phyloP scores from a whole-genome alignment of 2,113 vertebrate genomes.

The Gobio gobio region DNA sequence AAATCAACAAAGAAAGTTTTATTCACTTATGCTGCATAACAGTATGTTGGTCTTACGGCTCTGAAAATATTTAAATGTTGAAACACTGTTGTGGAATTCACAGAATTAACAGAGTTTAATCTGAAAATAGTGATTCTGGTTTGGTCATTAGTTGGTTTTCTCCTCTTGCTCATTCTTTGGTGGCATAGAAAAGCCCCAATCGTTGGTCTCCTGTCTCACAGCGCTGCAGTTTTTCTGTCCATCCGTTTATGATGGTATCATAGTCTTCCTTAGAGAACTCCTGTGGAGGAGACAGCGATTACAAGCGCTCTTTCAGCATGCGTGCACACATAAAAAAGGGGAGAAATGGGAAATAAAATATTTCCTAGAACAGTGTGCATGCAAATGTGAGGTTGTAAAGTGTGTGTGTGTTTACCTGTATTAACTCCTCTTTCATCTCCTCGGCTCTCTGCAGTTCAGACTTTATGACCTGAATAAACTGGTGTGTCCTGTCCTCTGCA shows the following conservation, averaged over 20 bases:
- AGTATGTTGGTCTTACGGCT: not conserved
- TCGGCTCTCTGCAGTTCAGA: slow-evolving; percentile 76
- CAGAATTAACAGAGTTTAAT: slow-evolving; percentile 27
- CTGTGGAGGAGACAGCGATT: slow-evolving; percentile 61
- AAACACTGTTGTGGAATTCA: slow-evolving; percentile 7
- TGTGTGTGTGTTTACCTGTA: slow-evolving; percentile 67
- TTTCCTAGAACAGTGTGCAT: not conserved
- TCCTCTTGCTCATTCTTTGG: slow-evolving; percentile 59
- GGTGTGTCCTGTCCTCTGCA: slow-evolving; percentile 76
- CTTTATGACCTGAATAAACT: slow-evolving; percentile 78
- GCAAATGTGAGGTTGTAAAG: not conserved
- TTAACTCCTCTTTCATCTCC: slow-evolving; percentile 71
- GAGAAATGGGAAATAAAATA: not conserved
- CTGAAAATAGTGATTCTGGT: not conserved
- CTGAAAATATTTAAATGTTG: not conserved
- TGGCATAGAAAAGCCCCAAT: slow-evolving; percentile 83
- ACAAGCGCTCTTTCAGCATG: not conserved
- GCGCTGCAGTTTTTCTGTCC: slow-evolving; percentile 79
- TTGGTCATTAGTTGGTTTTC: not conserved
- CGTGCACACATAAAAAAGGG: not conserved
- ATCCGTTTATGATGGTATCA: slow-evolving; percentile 74
- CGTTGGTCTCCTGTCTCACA: slow-evolving; percentile 80
- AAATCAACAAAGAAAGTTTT: not conserved
- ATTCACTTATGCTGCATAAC: not conserved
- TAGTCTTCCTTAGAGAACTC: slow-evolving; percentile 83